Conservation (phyloP, 2,888 invertebrate species). For the Megaustenia siamemsis region DNA sequence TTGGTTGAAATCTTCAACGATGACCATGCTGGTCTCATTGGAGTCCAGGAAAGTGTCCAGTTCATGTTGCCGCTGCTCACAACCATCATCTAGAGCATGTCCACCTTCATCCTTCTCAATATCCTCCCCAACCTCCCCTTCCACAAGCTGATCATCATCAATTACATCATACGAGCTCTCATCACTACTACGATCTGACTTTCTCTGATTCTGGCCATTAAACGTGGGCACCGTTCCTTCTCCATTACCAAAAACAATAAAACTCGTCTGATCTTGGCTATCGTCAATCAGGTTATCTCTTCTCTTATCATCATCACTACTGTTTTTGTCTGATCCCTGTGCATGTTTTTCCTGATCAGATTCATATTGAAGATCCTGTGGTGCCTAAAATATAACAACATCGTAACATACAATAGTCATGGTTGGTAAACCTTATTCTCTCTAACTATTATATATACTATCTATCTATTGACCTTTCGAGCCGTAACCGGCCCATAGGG, state of each 20-base stretch:
- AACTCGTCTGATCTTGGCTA: constrained; percentile 45
- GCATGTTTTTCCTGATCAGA: background rate
- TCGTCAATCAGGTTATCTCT: background rate
- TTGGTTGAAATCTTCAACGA: constrained; percentile 39
- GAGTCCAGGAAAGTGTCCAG: constrained; percentile 30
- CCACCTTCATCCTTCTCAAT: constrained; percentile 27
- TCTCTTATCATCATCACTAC: background rate
- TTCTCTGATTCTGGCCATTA: constrained; percentile 24
- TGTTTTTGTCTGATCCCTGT: background rate
- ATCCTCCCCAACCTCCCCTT: constrained; percentile 25
- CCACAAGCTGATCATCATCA: constrained; percentile 35
- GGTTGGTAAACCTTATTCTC: too few relatives aligned
- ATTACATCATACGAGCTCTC: constrained; percentile 55
- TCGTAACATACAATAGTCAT: too few relatives aligned
- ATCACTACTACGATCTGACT: constrained; percentile 53
- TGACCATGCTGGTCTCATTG: constrained; percentile 49
- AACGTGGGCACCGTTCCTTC: background rate
- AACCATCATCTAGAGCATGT: background rate
- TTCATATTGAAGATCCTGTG: background rate
- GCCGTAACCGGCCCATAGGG: too few relatives aligned
- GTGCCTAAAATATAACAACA: background rate
- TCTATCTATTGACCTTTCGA: too few relatives aligned
- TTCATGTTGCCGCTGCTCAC: background rate
- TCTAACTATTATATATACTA: too few relatives aligned
- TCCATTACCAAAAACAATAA: constrained; percentile 44